A percentile compares a stretch with the other conserved stretches of the same genome.
phyloP scores from a whole-genome alignment of 2,888 invertebrate species.

The Callyntrura sp. region DNA sequence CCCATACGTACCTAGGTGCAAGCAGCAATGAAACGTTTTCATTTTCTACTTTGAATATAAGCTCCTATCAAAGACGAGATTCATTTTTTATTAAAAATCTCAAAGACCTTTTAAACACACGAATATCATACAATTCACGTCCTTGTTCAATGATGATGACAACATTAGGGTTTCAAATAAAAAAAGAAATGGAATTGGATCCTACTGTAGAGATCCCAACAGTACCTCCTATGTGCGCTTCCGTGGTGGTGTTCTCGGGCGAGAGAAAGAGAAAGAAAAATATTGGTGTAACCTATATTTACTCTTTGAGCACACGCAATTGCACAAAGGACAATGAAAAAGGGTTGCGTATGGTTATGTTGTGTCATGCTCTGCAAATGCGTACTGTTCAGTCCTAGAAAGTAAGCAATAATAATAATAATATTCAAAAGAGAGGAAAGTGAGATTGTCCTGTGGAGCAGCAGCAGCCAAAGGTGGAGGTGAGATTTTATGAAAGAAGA shows the following conservation, averaged over 20 bases:
- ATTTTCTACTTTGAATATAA: neutral
- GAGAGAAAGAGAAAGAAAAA: conserved; percentile 69
- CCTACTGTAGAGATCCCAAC: neutral
- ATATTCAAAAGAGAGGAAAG: conserved; percentile 44
- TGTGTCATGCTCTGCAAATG: conserved; percentile 57
- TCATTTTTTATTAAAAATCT: conserved; percentile 54
- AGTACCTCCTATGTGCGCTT: conserved; percentile 68
- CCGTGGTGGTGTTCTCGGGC: conserved; percentile 69
- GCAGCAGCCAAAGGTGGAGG: conserved; percentile 42
- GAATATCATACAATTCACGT: conserved; percentile 45
- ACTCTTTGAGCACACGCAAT: conserved; percentile 83
- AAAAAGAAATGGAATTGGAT: conserved; percentile 64
- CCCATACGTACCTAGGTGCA: neutral
- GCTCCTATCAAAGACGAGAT: neutral
- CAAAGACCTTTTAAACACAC: conserved; percentile 25
- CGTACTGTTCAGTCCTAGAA: conserved; percentile 45
- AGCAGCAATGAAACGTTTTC: neutral
- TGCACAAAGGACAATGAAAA: conserved; percentile 79
- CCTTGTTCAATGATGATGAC: conserved; percentile 59
- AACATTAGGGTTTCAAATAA: conserved; percentile 18
- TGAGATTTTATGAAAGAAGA: conserved; percentile 60
- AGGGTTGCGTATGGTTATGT: conserved; percentile 79
- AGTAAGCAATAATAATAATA: conserved; percentile 24
- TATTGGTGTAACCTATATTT: conserved; percentile 84
- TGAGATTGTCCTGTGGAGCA: conserved; percentile 54